These are phyloP conservation scores for Habrosyne pyritoides DNA, from an alignment of 2,888 invertebrate species.

Conservation along the genomic window DNA sequence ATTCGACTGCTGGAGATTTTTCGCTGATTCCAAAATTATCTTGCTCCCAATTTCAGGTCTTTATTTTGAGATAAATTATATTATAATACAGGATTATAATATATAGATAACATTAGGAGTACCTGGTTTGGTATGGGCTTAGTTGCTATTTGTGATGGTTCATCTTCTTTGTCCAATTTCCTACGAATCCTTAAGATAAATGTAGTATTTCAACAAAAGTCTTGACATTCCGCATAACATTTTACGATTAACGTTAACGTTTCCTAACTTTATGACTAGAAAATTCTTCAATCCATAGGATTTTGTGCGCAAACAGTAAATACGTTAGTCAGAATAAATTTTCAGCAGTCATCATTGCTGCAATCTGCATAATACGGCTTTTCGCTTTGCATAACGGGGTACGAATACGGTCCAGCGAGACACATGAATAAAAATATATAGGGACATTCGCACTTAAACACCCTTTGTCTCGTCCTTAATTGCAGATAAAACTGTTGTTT, in stretches of 20 bases:
- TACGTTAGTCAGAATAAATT: slow-evolving; percentile 52
- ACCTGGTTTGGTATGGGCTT: too few species aligned
- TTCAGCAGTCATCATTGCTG: slow-evolving; percentile 58
- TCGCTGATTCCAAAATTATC: too few species aligned
- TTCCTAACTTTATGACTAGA: not conserved
- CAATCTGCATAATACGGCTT: slow-evolving; percentile 68
- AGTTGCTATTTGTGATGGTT: too few species aligned
- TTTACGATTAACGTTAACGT: not conserved
- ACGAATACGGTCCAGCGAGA: slow-evolving; percentile 23
- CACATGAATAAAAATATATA: slow-evolving; percentile 57
- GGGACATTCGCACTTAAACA: slow-evolving; percentile 47
- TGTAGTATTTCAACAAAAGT: too few species aligned
- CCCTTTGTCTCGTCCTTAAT: slow-evolving; percentile 34
- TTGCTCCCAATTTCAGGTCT: too few species aligned
- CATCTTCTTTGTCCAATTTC: too few species aligned
- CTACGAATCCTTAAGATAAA: too few species aligned
- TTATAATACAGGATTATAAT: too few species aligned
- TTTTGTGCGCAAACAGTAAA: slow-evolving; percentile 29
- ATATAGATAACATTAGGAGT: too few species aligned
- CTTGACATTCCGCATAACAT: too few species aligned
- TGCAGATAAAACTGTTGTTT: slow-evolving; percentile 4
- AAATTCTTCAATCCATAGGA: not conserved
- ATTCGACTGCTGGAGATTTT: too few species aligned
- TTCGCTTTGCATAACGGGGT: slow-evolving; percentile 65
- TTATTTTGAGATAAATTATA: too few species aligned